These are phyloP conservation scores for Ptiloglossa arizonensis DNA, from an alignment of 1,140 invertebrate species.

Conservation along the genomic window DNA sequence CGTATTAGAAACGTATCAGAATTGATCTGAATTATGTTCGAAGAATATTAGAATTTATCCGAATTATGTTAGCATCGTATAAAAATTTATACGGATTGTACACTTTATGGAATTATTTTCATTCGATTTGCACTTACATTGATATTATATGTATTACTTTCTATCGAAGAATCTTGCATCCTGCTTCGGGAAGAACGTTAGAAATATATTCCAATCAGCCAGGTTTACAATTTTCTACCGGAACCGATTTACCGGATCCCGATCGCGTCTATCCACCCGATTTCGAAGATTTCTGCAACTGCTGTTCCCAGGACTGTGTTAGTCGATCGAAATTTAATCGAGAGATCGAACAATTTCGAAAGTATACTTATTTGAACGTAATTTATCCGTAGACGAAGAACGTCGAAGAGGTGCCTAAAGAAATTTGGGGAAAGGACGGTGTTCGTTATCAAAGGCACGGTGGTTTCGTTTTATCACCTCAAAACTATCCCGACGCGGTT, in stretches of 20 bases:
- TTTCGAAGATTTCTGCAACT: slow-evolving; percentile 30
- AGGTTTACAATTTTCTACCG: slow-evolving; percentile 85
- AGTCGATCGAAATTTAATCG: slow-evolving; percentile 19
- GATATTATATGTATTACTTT: not conserved
- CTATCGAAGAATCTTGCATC: slow-evolving; percentile 78
- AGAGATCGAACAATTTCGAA: not conserved
- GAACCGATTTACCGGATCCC: slow-evolving; percentile 81
- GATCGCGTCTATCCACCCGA: slow-evolving; percentile 48
- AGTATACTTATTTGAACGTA: not conserved
- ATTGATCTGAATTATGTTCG: too few relatives aligned
- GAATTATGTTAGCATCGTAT: too few relatives aligned
- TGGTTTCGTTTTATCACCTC: slow-evolving; percentile 85
- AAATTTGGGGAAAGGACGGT: slow-evolving; percentile 81
- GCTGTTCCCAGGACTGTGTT: slow-evolving; percentile 1
- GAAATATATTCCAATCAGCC: slow-evolving; percentile 85
- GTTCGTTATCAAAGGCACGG: slow-evolving; percentile 81
- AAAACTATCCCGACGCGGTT: slow-evolving; percentile 84
- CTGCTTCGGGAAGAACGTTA: slow-evolving; percentile 79
- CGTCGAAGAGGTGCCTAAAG: not conserved
- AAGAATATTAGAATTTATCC: too few relatives aligned
- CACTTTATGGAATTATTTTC: too few relatives aligned
- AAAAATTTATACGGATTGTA: too few relatives aligned
- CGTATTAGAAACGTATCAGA: too few relatives aligned
- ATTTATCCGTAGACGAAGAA: not conserved
- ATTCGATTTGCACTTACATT: not conserved